A percentile compares a stretch with the other conserved stretches of the same genome.
Conservation (phyloP, 2,113 vertebrate genomes). For the Sciurus niger region DNA sequence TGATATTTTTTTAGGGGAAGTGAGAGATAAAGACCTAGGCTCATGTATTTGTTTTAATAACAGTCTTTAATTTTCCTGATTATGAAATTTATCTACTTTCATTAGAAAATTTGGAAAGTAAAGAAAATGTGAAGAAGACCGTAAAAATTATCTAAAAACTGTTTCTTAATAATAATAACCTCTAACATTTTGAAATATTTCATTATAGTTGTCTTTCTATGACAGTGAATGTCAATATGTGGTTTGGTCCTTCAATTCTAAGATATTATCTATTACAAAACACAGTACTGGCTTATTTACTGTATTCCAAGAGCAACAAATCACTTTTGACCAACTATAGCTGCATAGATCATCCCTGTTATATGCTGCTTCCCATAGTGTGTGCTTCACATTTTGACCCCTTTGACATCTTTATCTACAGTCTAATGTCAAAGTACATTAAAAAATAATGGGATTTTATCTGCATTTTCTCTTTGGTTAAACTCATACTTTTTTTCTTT, state of each 20-base stretch:
- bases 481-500: constrained; percentile 64
- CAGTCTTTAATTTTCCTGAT: not conserved
- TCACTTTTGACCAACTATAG: not conserved
- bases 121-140: constrained; percentile 26
- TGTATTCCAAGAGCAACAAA: constrained; percentile 21
- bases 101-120: constrained; percentile 53
- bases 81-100: not conserved
- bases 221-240: constrained; percentile 13
- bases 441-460: constrained; percentile 60
- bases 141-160: not conserved
- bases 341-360: not conserved
- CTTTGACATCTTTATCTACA: constrained; percentile 58
- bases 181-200: not conserved
- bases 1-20: not conserved
- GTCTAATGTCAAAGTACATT: constrained; percentile 63
- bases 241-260: not conserved
- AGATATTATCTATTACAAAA: not conserved
- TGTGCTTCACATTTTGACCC: constrained; percentile 34
- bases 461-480: constrained; percentile 71
- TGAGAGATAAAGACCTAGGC: not conserved
- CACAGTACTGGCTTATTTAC: not conserved
- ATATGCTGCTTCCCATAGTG: not conserved
- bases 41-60: constrained; percentile 34
- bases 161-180: not conserved
- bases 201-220: constrained; percentile 46